A percentile compares a stretch with the other conserved stretches of the same genome.
These are phyloP conservation scores for Notocelia uddmanniana DNA, from an alignment of 2,888 invertebrate species.

Conservation along the genomic window DNA sequence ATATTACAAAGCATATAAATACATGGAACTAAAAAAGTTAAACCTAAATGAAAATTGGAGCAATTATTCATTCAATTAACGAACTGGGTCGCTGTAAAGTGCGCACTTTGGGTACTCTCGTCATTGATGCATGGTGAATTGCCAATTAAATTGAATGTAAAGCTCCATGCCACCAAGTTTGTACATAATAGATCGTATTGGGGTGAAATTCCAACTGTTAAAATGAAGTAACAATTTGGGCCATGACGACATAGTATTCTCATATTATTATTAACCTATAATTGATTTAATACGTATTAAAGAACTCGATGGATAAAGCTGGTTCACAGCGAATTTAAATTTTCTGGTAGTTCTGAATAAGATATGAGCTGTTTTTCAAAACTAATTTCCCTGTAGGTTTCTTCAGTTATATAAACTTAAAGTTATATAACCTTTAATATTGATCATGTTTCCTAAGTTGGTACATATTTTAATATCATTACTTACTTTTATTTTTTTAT, in stretches of 20 bases:
- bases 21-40: not conserved
- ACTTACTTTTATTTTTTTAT: too few relatives aligned
- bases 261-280: not conserved
- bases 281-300: not conserved
- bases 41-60: not conserved
- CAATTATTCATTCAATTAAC: not conserved
- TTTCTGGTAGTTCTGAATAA: not conserved
- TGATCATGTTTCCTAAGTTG: too few relatives aligned
- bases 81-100: conserved; percentile 16
- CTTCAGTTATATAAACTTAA: too few relatives aligned
- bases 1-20: not conserved
- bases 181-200: not conserved
- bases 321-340: too few relatives aligned
- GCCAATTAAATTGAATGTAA: conserved; percentile 30
- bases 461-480: too few relatives aligned
- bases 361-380: not conserved
- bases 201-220: not conserved
- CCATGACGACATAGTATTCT: not conserved
- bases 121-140: conserved; percentile 18
- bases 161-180: conserved; percentile 8
- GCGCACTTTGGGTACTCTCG: conserved; percentile 4
- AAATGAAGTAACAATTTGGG: not conserved
- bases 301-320: too few relatives aligned
- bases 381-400: too few relatives aligned
- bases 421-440: too few relatives aligned